Percentiles rank a stretch among this genome's conserved stretches.
Conservation (phyloP, 2,797 vertebrate genomes). For the Momotus momota region DNA sequence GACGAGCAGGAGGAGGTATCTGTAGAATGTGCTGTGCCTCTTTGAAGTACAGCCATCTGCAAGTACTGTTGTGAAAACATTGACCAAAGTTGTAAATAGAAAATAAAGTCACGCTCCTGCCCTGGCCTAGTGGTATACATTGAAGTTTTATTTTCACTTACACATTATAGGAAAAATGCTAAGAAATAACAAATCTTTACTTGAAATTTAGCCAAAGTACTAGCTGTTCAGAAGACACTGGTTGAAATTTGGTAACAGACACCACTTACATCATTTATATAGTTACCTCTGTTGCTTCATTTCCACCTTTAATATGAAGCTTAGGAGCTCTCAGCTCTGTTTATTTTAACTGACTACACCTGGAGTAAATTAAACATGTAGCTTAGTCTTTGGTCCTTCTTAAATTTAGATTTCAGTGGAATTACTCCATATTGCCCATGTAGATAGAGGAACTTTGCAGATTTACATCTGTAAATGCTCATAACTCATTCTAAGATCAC, state of each 20-base stretch:
- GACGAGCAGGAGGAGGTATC: not conserved
- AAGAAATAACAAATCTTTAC: not conserved
- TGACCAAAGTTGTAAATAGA: not conserved
- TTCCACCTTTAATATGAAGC: not conserved
- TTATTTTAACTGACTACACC: not conserved
- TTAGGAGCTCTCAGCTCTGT: not conserved
- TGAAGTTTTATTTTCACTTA: not conserved
- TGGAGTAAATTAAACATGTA: not conserved
- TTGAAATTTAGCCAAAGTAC: not conserved
- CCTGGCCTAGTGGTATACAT: not conserved
- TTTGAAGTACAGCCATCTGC: not conserved
- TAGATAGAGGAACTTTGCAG: not conserved
- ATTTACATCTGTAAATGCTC: not conserved
- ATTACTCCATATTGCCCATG: not conserved
- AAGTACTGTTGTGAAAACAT: not conserved
- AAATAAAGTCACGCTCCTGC: not conserved
- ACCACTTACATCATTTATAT: not conserved
- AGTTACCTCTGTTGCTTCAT: not conserved
- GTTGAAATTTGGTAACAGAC: not conserved
- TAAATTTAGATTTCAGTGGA: not conserved
- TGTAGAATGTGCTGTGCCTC: not conserved
- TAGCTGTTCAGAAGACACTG: not conserved
- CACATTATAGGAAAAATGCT: not conserved
- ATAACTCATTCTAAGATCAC: not conserved
- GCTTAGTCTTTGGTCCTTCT: not conserved